A percentile compares a stretch with the other conserved stretches of the same genome.
Evolutionary conservation across 2,113 vertebrate species (phyloP).

Genomic region (Phalacrocorax brasilianus): DNA sequence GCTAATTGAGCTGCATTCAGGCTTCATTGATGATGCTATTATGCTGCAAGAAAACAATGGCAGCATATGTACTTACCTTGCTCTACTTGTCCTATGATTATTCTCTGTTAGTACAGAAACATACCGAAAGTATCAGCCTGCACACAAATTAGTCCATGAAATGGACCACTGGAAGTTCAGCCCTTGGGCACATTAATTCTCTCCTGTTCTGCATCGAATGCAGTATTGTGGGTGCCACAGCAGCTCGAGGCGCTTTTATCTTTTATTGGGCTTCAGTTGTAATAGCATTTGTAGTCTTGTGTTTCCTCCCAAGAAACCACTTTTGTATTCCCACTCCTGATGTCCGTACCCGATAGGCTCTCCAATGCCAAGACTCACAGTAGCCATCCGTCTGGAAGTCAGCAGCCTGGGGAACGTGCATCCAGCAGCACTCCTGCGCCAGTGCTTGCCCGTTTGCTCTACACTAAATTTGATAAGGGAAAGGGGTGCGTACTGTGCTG

Average conservation of each 20-base stretch:
- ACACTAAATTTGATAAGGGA: not conserved
- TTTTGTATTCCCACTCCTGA: not conserved
- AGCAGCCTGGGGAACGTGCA: fast-evolving
- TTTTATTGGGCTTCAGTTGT: not conserved
- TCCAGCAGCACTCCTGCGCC: not conserved
- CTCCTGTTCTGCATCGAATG: not conserved
- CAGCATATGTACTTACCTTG: conserved; percentile 57
- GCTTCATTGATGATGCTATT: conserved; percentile 61
- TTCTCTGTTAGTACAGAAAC: conserved; percentile 23
- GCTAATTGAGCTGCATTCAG: conserved; percentile 63
- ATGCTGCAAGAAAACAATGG: conserved; percentile 55
- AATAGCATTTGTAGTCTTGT: not conserved
- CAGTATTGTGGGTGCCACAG: not conserved
- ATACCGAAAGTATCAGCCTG: not conserved
- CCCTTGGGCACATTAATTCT: not conserved
- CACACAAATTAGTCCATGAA: not conserved
- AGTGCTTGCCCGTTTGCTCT: not conserved
- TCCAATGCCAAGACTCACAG: not conserved
- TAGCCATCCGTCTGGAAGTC: not conserved
- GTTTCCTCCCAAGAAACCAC: not conserved
- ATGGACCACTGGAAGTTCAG: conserved; percentile 18
- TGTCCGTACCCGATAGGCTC: not conserved
- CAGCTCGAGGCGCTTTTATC: not conserved
- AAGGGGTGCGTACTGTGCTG: not conserved
- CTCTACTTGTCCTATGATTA: conserved; percentile 29